These are phyloP conservation scores for Gadus chalcogrammus DNA, from an alignment of 2,113 vertebrate genomes.

Conservation along the genomic window DNA sequence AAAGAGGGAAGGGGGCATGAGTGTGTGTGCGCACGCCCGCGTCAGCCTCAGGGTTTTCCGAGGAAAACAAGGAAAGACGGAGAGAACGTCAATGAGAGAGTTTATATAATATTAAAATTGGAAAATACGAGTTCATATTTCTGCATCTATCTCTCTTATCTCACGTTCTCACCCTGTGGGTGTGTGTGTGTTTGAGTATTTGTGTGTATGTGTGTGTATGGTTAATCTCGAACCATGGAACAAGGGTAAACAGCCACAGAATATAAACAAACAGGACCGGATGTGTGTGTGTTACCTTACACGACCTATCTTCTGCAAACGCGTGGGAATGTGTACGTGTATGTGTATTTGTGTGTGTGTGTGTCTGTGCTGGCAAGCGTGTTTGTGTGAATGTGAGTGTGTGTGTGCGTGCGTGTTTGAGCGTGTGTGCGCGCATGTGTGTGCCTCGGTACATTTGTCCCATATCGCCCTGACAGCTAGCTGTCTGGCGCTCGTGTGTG, in stretches of 20 bases:
- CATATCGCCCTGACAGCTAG: too few species aligned
- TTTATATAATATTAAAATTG: too few species aligned
- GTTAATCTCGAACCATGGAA: too few species aligned
- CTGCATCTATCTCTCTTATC: too few species aligned
- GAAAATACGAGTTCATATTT: too few species aligned
- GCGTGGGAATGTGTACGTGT: slow-evolving; percentile 2
- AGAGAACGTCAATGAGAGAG: slow-evolving; percentile 22
- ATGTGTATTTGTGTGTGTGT: too few species aligned
- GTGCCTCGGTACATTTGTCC: too few species aligned
- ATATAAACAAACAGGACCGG: neutral
- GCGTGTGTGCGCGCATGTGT: neutral
- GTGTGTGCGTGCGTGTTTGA: neutral
- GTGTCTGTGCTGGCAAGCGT: neutral
- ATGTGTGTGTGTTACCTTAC: neutral
- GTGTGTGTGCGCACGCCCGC: slow-evolving; percentile 4
- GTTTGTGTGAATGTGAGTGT: too few species aligned
- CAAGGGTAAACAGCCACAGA: too few species aligned
- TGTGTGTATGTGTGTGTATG: slow-evolving; percentile 4
- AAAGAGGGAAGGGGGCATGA: slow-evolving; percentile 19
- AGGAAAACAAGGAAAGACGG: neutral
- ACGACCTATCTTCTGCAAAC: too few species aligned
- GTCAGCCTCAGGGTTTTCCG: neutral
- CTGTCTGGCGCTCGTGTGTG: neutral
- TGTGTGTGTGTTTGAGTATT: slow-evolving; percentile 1
- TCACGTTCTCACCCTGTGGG: neutral